These are phyloP conservation scores for Perizoma affinitatum DNA, from an alignment of 2,888 invertebrate species.

Conservation along the genomic window DNA sequence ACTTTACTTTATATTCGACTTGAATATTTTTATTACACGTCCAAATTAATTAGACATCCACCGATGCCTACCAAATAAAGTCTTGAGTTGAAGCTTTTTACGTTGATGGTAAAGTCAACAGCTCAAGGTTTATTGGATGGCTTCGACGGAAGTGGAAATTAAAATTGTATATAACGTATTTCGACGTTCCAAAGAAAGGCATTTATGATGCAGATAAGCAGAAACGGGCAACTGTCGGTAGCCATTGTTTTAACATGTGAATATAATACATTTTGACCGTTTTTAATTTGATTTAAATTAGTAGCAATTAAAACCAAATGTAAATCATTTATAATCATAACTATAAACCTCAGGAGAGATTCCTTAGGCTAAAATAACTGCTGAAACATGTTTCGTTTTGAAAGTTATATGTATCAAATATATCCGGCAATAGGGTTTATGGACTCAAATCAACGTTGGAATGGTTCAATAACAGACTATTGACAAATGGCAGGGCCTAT, in stretches of 20 bases:
- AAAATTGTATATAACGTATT: constrained; percentile 71
- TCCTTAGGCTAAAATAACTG: too few relatives aligned
- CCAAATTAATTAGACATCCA: constrained; percentile 43
- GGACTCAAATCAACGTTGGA: too few relatives aligned
- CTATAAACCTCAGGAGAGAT: too few relatives aligned
- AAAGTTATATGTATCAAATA: too few relatives aligned
- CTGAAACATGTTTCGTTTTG: too few relatives aligned
- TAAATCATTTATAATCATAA: too few relatives aligned
- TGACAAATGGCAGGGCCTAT: too few relatives aligned
- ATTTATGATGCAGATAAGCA: constrained; percentile 73
- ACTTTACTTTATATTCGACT: constrained; percentile 53
- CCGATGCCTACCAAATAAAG: constrained; percentile 7
- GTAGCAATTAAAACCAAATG: constrained; percentile 19
- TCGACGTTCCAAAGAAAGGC: constrained; percentile 70
- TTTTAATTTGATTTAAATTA: constrained; percentile 75
- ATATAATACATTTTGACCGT: constrained; percentile 70
- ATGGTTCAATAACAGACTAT: too few relatives aligned
- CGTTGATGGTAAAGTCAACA: constrained; percentile 29
- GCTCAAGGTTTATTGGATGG: constrained; percentile 48
- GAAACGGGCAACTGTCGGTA: constrained; percentile 71
- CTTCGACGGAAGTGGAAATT: constrained; percentile 62
- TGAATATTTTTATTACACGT: constrained; percentile 45
- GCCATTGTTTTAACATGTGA: constrained; percentile 81
- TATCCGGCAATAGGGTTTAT: too few relatives aligned
- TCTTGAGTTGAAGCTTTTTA: constrained; percentile 2